Evolutionary conservation across 2,888 invertebrate genomes (phyloP), one percentile per base, ranked within the genome.

Genomic region (Amblyteles armatorius): DNA sequence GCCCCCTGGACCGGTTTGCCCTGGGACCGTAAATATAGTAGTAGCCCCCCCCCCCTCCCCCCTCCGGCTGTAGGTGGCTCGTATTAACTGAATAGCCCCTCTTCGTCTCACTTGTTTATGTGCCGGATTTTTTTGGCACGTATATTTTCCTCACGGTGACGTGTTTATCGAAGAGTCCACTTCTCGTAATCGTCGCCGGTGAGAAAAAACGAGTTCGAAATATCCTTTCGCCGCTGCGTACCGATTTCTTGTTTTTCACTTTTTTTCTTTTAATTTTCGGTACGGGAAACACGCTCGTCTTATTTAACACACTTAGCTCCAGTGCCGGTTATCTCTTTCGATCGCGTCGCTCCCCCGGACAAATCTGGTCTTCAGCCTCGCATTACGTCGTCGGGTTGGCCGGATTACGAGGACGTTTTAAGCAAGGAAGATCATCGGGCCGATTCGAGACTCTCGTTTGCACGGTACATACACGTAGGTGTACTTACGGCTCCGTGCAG

Each of bases 1-100:
- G 73, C 76, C 82, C 76, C 69, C 63, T 82, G 90, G 87, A 90
- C 90, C 90, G 90, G 90, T 90, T 90, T 90, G 87, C 83, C 86
- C 84, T n/a, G 67, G 76, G 85, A 87, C 84, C 87, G 85, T 87
- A 87, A 86, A 84, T 87, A 83, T 86, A 88, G 87, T 87, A 88
- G 89, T 88, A 88, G 88, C 86, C 81, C 86, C 85, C 79, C 82
- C 40, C 86, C 82, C 87, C 86, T 79, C 82, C 44, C 44, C 74
- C 82, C 26, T 1, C 57, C 68, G 26, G 79, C 77, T 77, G 76
- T 84, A 57, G 71, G 83, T 72, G 71, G 80, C 76, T 80, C 80
- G 83, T 77, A 80, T 80, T 84, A 80, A 84, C 80, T 80, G 80
- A 80, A 72, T 63, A 40, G 52, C 60, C 63, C 77, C 78, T 73